phyloP scores from a whole-genome alignment of 2,113 vertebrate species.

The Dissostichus mawsoni region DNA sequence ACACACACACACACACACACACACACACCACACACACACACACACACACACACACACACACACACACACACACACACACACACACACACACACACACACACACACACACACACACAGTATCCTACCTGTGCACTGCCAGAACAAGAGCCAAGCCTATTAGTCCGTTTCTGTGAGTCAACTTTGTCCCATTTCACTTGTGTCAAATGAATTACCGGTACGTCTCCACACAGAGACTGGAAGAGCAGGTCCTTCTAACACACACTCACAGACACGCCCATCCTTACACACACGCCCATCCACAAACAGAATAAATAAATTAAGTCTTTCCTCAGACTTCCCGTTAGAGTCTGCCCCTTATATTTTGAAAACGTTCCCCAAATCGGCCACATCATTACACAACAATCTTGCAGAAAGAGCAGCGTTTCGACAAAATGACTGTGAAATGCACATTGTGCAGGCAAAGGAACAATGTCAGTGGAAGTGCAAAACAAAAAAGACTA shows the following conservation, averaged over 20 bases:
- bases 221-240: neutral
- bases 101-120: neutral
- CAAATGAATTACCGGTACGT: neutral
- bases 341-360: neutral
- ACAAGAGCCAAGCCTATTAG: neutral
- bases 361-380: no score
- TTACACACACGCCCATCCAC: no score
- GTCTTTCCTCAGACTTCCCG: neutral
- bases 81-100: neutral
- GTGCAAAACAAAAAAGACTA: no score
- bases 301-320: no score
- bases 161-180: neutral
- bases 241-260: neutral
- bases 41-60: no score
- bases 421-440: no score
- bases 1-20: constrained; percentile 1
- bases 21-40: neutral
- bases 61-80: no score
- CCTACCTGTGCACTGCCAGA: no score
- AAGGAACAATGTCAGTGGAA: no score
- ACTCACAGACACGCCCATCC: neutral
- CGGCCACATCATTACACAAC: no score
- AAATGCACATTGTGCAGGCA: no score
- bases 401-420: no score
- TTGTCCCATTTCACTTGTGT: neutral